phyloP scores from a whole-genome alignment of 2,113 vertebrate species.

The Lasiurus borealis region DNA sequence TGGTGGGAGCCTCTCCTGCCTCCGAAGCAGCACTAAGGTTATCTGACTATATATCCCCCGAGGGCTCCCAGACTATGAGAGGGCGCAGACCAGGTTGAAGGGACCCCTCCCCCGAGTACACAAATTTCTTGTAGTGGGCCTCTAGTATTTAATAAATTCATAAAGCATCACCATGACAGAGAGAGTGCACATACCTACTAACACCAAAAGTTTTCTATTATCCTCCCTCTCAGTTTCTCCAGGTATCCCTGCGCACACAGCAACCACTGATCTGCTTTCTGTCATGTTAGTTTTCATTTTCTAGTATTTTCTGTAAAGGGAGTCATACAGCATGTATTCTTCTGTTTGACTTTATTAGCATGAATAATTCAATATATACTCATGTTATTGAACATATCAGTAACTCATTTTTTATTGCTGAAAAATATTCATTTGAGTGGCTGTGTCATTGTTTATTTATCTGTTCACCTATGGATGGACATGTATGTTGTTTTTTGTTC shows the following conservation, averaged over 20 bases:
- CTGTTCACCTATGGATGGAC: background rate
- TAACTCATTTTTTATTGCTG: background rate
- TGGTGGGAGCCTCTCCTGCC: no score
- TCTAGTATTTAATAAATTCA: background rate
- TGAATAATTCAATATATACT: background rate
- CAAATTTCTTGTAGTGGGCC: no score
- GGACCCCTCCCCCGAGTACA: no score
- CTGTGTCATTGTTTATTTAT: background rate
- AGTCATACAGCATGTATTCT: background rate
- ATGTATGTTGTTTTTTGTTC: background rate
- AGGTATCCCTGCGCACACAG: background rate
- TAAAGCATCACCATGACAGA: background rate
- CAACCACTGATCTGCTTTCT: background rate
- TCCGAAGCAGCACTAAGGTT: no score
- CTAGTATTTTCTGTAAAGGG: background rate
- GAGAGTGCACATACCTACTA: background rate
- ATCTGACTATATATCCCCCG: no score
- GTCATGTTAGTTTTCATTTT: background rate
- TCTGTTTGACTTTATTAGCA: background rate
- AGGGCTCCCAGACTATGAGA: no score
- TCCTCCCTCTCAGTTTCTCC: background rate
- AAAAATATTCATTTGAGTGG: background rate
- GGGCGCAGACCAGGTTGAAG: no score
- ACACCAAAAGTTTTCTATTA: background rate
- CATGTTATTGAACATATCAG: background rate